phyloP scores from a whole-genome alignment of 2,888 invertebrate genomes.

The Lasioglossum malachurum region DNA sequence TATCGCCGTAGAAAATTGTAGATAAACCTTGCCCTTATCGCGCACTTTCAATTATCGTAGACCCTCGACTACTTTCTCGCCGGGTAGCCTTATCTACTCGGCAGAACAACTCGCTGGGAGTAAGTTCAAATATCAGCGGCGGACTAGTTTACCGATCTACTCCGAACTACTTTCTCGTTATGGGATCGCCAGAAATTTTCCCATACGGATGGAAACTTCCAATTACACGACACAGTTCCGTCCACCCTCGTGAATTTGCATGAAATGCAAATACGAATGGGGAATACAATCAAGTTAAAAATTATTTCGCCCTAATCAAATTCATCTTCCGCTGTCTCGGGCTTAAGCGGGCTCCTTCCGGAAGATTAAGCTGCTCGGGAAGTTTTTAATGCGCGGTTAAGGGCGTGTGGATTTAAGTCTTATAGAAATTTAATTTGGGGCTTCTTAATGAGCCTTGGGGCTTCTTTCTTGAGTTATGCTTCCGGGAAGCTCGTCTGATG shows the following conservation, averaged over 20 bases:
- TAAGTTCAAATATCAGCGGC: not conserved
- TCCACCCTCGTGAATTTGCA: constrained; percentile 15
- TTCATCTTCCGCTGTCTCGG: not conserved
- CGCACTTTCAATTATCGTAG: constrained; percentile 47
- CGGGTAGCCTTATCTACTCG: constrained; percentile 23
- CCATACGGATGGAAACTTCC: not conserved
- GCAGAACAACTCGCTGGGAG: not conserved
- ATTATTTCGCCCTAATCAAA: constrained; percentile 9
- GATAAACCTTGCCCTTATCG: constrained; percentile 40
- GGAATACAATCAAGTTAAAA: constrained; percentile 20
- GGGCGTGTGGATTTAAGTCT: not conserved
- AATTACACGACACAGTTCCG: constrained; percentile 13
- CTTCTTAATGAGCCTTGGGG: not conserved
- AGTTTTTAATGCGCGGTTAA: not conserved
- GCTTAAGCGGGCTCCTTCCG: not conserved
- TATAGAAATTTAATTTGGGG: not conserved
- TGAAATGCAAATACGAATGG: constrained; percentile 31
- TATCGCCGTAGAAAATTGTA: constrained; percentile 20
- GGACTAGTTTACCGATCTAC: constrained; percentile 30
- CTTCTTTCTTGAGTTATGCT: not conserved
- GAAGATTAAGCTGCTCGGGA: not conserved
- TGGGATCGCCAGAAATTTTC: constrained; percentile 8
- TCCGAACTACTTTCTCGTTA: constrained; percentile 17
- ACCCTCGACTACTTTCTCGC: constrained; percentile 19
- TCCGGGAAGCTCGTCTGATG: not conserved